Base-by-base conservation (phyloP, 2,888 invertebrate genomes). In the Troides aeacus region DNA sequence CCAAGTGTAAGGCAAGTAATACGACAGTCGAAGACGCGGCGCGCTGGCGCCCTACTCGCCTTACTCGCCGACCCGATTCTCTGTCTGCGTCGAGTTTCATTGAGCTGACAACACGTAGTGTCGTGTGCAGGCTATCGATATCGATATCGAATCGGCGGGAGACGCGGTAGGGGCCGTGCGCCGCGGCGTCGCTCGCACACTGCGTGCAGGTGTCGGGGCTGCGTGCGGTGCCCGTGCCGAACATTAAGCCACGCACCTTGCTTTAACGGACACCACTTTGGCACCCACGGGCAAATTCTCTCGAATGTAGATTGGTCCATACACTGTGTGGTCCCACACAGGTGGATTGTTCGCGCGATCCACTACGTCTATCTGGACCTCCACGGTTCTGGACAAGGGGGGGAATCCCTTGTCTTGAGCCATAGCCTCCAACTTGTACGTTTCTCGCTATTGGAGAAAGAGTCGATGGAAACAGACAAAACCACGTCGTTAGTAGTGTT, bases 301-400 rank as follows among this genome's bases (percentile, higher is more conserved):
- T 96, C 97, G 97, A 94, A 98, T 97, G 96, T 96, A 97, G 95
- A 98, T 97, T 89, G 98, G 98, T 91, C 98, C 98, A 94, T 98
- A 98, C 93, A 97, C 96, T 93, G 95, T 95, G 95, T 98, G 96
- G 94, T 97, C 98, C 98, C 97, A 98, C 93, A 97, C 97, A 93
- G 97, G 98, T 93, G 97, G 98, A 95, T 97, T 99, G 96, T 97
- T 98, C 87, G 97, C 98, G 94, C 97, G 96, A 94, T 97, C 98
- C 94, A 98, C 98, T 94, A 99, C 98, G 94, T 98, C 98, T 94
- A 99, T 98, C 94, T 98, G 97, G 93, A 99, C 98, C 94, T 97
- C 98, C 94, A 98, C 99, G 92, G 97, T 97, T 94, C 98, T 96
- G 93, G 97, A 97, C 94, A 98, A 95, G 93, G 97, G 96, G 92